Percentiles rank a stretch among this genome's conserved stretches.
These are phyloP conservation scores for Chondrilla cf. caribensis DNA, from an alignment of 37 sponge, comb jelly and placozoan genomes.

Conservation along the genomic window DNA sequence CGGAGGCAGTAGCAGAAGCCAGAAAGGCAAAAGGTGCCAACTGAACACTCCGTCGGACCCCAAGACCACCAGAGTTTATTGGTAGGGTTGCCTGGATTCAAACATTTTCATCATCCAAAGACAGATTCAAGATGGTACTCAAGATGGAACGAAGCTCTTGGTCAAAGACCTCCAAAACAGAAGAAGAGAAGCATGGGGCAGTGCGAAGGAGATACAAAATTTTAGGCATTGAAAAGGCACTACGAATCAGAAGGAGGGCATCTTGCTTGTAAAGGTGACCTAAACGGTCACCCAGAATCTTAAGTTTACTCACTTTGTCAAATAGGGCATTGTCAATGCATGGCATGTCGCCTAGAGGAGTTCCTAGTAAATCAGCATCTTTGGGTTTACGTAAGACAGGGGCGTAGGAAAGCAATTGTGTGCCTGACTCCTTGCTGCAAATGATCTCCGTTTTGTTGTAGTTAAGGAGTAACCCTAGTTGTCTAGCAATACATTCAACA, in stretches of 20 bases:
- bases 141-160: constrained; percentile 11
- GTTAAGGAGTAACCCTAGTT: not conserved
- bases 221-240: not conserved
- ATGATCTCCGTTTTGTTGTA: not conserved
- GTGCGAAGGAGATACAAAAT: not conserved
- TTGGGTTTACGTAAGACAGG: not conserved
- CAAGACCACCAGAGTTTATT: not conserved
- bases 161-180: not conserved
- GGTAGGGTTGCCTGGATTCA: constrained; percentile 10
- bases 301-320: not conserved
- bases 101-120: not conserved
- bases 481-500: not conserved
- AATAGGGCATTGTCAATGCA: not conserved
- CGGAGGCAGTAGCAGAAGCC: constrained; percentile 16
- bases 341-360: not conserved
- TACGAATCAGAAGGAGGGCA: constrained; percentile 1
- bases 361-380: not conserved
- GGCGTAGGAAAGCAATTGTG: no score
- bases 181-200: not conserved
- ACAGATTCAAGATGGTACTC: not conserved
- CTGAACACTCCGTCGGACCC: not conserved
- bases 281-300: not conserved
- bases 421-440: not conserved
- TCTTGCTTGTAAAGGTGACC: not conserved
- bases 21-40: constrained; percentile 22